Base-by-base conservation (phyloP, 2,113 vertebrate species). In the Sinocyclocheilus grahami region DNA sequence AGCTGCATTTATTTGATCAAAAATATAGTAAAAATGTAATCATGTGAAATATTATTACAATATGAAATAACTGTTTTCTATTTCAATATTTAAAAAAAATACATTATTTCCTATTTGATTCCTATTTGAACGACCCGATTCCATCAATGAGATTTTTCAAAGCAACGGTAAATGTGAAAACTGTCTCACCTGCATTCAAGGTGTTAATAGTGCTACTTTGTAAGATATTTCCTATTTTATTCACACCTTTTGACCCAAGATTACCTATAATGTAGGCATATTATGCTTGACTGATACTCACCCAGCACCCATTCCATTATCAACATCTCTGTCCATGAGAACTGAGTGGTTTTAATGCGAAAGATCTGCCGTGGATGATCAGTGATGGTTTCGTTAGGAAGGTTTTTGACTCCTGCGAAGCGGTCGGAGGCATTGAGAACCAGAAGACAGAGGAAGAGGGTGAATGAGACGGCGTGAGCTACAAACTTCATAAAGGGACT, bases 401-500 rank as follows among this genome's bases (percentile, higher is more conserved):
- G 91, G 0, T 94, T 96, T 20, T 92, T 93, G 88, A 97, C 96
- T 63, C 96, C 96, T 86, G 96, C 94, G 4, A 97, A 97, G 87
- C 96, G 94, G 89, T 97, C 96, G 0, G 96, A 97, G 33, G 96
- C 96, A n/a, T 97, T 97, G 90, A 97, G 96, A 82, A 97, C 95
- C 53, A 97, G 94, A 87, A 97, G 93, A 84, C 96, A 93, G 90
- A 97, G 92, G 90, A 97, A 97, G 92, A 96, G 95, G 89, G 96
- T 96, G 92, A 97, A 97, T 71, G 96, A 97, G 18, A 96, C 96
- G 2, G 96, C 96, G 4, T 97, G 96, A 30, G 96, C 96, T 86
- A 97, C 96, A 77, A 97, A 97, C 90, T 97, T 97, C 96, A 97
- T 97, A 88, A 97, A 97, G 0, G 96, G 96, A 87, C 96, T 97